Evolutionary conservation across 2,113 vertebrate genomes (phyloP), one percentile per base, ranked within the genome.

Genomic region (Burhinus bistriatus): DNA sequence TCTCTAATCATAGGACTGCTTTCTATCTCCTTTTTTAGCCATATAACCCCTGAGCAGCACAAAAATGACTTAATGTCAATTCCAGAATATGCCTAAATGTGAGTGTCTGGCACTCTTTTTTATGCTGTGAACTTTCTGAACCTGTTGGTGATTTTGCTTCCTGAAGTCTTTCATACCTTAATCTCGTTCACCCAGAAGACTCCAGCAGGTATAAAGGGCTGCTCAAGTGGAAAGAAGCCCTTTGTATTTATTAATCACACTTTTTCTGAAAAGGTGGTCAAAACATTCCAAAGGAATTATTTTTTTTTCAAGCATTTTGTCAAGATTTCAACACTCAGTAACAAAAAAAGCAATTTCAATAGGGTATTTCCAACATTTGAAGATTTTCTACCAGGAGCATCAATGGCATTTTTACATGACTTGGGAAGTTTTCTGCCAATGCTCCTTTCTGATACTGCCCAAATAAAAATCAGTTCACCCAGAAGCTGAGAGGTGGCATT

Each of bases 221-320:
- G 36, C 51, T 94, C 62, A 93, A 83, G 85, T 90, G 79, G 40
- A 29, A 85, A 86, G 58, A 32, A 17, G 5, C 25, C 45, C 36
- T 65, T 80, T 94, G 90, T 89, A 75, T 88, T 93, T 93, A 91
- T 54, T 92, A 90, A 86, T 77, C 64, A 32, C 25, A 64, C 20
- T 61, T 27, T 55, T 86, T 80, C 81, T 57, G 44, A 83, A 93
- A 80, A 36, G 17, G 30, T 80, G 81, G 49, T 72, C 82, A 96
- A 93, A 91, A 88, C 45, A 80, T 76, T 87, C 61, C 47, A 72
- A 89, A 55, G 22, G 30, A 45, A 38, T 15, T 16, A 23, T 19
- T 19, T 27, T 73, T 68, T 12, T 15, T 3, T 30, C 12, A 52
- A 69, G 52, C 11, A 42, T 96, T 96, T 83, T 90, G 70, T 77